A percentile compares a stretch with the other conserved stretches of the same genome.
These are phyloP conservation scores for Drosophila kanapiae DNA, from an alignment of 1,140 invertebrate genomes.

Conservation along the genomic window DNA sequence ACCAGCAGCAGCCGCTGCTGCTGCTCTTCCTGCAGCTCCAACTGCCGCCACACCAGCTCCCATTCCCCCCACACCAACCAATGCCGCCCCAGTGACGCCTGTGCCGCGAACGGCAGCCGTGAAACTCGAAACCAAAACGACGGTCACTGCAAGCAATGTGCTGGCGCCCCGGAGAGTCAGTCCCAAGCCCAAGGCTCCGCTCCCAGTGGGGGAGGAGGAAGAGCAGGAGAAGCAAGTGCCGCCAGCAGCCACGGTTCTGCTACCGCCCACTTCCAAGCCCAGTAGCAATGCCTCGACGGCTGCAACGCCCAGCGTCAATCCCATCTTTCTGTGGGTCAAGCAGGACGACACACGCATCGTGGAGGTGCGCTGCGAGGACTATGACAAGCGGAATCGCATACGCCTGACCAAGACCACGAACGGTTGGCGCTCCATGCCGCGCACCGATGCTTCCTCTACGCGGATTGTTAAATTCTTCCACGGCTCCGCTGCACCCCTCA, in stretches of 20 bases:
- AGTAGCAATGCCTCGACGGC: neutral
- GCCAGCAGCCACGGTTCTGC: conserved; percentile 6
- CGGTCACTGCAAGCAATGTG: conserved; percentile 30
- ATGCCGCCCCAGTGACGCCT: conserved; percentile 2
- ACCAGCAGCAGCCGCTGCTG: neutral
- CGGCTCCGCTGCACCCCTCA: conserved; percentile 60
- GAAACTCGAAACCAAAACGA: conserved; percentile 78
- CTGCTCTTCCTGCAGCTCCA: neutral
- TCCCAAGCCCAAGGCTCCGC: conserved; percentile 28
- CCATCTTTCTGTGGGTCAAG: conserved; percentile 93
- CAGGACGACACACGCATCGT: conserved; percentile 91
- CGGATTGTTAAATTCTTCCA: conserved; percentile 80
- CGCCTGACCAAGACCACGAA: conserved; percentile 91
- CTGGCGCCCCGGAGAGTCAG: conserved; percentile 11
- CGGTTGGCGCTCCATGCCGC: conserved; percentile 93
- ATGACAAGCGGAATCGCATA: conserved; percentile 93
- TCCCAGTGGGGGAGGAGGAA: neutral
- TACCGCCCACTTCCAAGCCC: conserved; percentile 3
- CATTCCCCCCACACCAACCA: neutral
- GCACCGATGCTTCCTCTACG: conserved; percentile 87
- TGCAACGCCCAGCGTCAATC: conserved; percentile 88
- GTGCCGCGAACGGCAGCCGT: conserved; percentile 56
- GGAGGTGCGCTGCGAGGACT: conserved; percentile 93
- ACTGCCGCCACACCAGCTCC: neutral
- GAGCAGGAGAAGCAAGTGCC: neutral